Evolutionary conservation across 2,888 invertebrate genomes (phyloP).

Genomic region (Napeogenes sylphis): DNA sequence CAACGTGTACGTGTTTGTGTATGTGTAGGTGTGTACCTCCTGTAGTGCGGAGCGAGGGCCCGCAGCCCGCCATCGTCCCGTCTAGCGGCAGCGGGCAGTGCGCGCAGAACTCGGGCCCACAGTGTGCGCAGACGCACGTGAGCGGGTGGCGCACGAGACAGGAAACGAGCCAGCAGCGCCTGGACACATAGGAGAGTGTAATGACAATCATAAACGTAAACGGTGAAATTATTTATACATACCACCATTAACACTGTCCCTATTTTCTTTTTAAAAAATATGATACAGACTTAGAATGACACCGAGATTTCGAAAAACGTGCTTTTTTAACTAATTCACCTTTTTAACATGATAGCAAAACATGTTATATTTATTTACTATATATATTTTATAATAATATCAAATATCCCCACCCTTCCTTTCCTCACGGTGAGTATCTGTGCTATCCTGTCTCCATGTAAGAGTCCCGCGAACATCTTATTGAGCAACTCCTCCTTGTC

Average conservation of each 20-base stretch:
- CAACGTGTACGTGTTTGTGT: neutral
- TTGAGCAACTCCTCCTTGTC: slow-evolving; percentile 80
- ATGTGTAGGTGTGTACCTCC: slow-evolving; percentile 59
- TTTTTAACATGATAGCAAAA: neutral
- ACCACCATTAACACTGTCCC: too few species aligned
- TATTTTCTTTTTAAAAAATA: too few species aligned
- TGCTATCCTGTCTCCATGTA: slow-evolving; percentile 83
- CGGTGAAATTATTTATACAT: too few species aligned
- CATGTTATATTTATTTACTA: neutral
- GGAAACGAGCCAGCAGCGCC: slow-evolving; percentile 82
- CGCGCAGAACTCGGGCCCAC: slow-evolving; percentile 79
- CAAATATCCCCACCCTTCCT: slow-evolving; percentile 81
- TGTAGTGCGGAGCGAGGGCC: slow-evolving; percentile 77
- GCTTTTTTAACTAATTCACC: too few species aligned
- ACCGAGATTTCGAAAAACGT: too few species aligned
- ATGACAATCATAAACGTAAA: neutral
- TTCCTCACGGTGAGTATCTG: slow-evolving; percentile 88
- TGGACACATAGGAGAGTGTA: slow-evolving; percentile 40
- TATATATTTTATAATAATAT: neutral
- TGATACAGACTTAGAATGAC: too few species aligned
- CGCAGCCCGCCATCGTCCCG: slow-evolving; percentile 75
- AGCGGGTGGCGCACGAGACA: slow-evolving; percentile 74
- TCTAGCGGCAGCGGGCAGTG: slow-evolving; percentile 76
- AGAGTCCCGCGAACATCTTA: slow-evolving; percentile 80
- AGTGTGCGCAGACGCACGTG: slow-evolving; percentile 76